Percentiles rank a stretch among this genome's conserved stretches.
Conservation (phyloP, 2,113 vertebrate species). For the Pholis gunnellus region DNA sequence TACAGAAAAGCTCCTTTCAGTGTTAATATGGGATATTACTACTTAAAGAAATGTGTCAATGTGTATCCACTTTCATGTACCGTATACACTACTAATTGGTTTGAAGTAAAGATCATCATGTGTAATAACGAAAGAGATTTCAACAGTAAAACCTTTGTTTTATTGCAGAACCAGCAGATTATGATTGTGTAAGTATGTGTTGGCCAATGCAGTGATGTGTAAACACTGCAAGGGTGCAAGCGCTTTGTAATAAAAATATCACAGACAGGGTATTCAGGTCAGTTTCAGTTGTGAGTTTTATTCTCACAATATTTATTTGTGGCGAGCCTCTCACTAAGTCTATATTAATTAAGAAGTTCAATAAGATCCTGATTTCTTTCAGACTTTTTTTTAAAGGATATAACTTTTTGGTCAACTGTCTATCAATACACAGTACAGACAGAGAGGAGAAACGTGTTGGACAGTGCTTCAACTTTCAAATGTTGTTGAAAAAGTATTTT, state of each 20-base stretch:
- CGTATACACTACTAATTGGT: not conserved
- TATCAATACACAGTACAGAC: not conserved
- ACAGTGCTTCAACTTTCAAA: not conserved
- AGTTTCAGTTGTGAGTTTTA: not conserved
- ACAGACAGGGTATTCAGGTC: not conserved
- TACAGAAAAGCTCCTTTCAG: not conserved
- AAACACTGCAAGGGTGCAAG: constrained; percentile 4
- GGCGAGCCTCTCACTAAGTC: not conserved
- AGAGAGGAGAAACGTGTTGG: not conserved
- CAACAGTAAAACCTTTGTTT: constrained; percentile 69
- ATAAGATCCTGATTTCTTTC: not conserved
- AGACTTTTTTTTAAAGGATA: not conserved
- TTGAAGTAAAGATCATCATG: not conserved
- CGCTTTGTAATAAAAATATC: not conserved
- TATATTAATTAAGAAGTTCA: not conserved
- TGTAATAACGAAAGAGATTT: not conserved
- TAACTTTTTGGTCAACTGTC: not conserved
- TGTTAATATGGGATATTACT: not conserved
- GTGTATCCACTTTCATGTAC: not conserved
- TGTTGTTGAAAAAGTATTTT: not conserved
- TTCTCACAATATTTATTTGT: not conserved
- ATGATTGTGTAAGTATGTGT: constrained; percentile 52
- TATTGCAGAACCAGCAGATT: constrained; percentile 67
- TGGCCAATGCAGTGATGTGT: constrained; percentile 41
- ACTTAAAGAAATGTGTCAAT: not conserved